Base-by-base conservation (phyloP, 2,888 invertebrate genomes). In the Ochropacha duplaris region DNA sequence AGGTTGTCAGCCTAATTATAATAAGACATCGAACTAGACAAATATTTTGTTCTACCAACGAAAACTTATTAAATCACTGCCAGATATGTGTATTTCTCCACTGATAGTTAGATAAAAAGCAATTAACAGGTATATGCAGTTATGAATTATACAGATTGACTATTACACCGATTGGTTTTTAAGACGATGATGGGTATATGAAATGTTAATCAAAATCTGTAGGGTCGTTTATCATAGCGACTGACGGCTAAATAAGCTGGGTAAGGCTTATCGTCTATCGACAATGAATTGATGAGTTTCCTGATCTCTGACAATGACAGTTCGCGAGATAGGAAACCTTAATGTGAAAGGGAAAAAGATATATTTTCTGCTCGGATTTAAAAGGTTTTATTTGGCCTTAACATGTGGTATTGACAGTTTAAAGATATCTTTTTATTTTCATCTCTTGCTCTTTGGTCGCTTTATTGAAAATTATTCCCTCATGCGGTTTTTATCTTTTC, bases 231-330 rank as follows among this genome's bases (percentile, higher is more conserved):
- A 51, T 51, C 50, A 14, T 50, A 2, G 49, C 16, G 16, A 19
- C 26, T 51, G 51, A 31, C 51, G 19, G 16, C 31, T 31, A 19
- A 31, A 51, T 51, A 28, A 16, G n/a, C 51, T 28, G 9, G 26
- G 2, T 26, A 26, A 19, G 31, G 26, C 16, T 51, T 51, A 11
- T n/a, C 26, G 22, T 26, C 50, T 51, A 11, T n/a, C 26, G 22
- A 50, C 50, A 19, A 22, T 28, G 28, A 51, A 31, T 28, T 50
- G 50, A 50, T 51, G 51, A 51, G n/a, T n/a, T 28, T 28, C 9
- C 50, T 24, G 50, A 50, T 50, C 50, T 14, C 26, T 50, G 50
- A 16, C 50, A 50, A 14, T 28, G 26, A 50, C 50, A 28, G 22
- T 9, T 26, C 14, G 51, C 8, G 16, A 51, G 51, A 51, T 51